A percentile compares a stretch with the other conserved stretches of the same genome.
Conservation (phyloP, 2,113 vertebrate species). For the Mustelus asterias region DNA sequence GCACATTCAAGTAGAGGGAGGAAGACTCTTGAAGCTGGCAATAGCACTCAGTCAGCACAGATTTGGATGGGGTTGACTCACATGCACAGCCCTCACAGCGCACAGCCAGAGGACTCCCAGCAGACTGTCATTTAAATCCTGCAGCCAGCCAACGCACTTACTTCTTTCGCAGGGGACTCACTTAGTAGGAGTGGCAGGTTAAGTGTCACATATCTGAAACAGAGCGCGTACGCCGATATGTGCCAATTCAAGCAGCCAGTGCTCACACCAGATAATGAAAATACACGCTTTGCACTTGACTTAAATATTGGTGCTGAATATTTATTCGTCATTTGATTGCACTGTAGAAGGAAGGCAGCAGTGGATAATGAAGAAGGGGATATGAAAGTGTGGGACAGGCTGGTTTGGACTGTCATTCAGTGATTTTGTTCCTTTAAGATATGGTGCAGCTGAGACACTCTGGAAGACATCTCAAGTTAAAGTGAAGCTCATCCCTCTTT, state of each 20-base stretch:
- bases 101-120: background rate
- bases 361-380: background rate
- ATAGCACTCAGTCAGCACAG: background rate
- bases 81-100: background rate
- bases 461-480: background rate
- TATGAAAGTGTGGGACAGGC: background rate
- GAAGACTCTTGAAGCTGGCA: background rate
- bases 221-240: background rate
- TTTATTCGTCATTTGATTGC: background rate
- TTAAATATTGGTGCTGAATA: background rate
- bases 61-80: slow-evolving; percentile 1
- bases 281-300: background rate
- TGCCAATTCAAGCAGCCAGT: background rate
- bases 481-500: background rate
- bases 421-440: background rate
- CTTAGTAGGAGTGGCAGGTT: background rate
- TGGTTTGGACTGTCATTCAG: background rate
- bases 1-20: background rate
- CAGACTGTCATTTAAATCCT: background rate
- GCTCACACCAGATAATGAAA: background rate
- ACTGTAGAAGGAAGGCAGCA: background rate
- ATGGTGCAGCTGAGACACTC: background rate
- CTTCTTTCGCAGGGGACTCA: background rate
- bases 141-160: background rate
- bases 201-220: slow-evolving; percentile 29